Evolutionary conservation across 2,888 invertebrate genomes (phyloP), one percentile per base, ranked within the genome.

Genomic region (Volucella inflata): DNA sequence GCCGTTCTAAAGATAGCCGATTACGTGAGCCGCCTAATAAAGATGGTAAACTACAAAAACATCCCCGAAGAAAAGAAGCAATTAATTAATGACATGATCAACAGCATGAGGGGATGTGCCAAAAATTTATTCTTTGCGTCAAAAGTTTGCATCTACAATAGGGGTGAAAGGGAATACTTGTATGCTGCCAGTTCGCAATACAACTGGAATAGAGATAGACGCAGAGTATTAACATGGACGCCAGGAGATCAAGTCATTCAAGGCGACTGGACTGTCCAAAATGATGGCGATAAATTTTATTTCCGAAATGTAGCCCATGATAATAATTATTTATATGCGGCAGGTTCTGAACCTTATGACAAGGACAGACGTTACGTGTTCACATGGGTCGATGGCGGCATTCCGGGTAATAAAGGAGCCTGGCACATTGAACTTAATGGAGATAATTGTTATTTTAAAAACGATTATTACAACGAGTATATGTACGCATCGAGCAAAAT

Each of bases 191-290:
- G 17, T 3, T 10, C 38, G n/a, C 62, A 40, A 16, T 50, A 21
- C 17, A 71, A 71, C 1, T 38, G 57, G 42, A 64, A 57, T 1
- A 12, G 50, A 0, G 55, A 70, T 8, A 55, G 68, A 17, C 36
- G 78, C 0, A 42, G 50, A 10, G 17, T 78, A 14, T 55, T 71
- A 2, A 78, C 78, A 4, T 78, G 57, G 44, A 12, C 11, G 10
- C 8, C 16, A 1, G n/a, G 48, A 1, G 30, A 78, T 1, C 9
- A 4, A 8, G 36, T 57, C 12, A 16, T 36, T 12, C 57, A 70
- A 55, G 70, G 55, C n/a, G 40, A 16, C 2, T 78, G 77, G 77
- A 0, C 0, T 14, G 55, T 62, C 3, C 55, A 48, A 11, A 55
- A 36, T 16, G 1, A 2, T 12, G 53, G 16, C 0, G 70, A 50